phyloP scores from a whole-genome alignment of 1,140 invertebrate genomes.

The Tetramorium alpestre region DNA sequence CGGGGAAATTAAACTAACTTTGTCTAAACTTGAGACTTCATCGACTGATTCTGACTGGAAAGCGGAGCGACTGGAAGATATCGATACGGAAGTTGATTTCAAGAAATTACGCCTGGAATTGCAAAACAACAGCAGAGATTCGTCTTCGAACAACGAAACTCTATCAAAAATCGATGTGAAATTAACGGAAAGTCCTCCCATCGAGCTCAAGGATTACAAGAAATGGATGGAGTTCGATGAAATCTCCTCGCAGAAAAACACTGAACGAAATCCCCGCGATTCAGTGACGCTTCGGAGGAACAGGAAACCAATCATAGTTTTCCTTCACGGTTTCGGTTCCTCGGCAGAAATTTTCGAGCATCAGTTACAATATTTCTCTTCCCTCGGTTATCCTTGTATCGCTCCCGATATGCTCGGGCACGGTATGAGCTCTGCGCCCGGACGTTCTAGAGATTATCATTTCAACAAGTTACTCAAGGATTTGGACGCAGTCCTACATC shows the following conservation, averaged over 20 bases:
- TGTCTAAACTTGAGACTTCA: constrained; percentile 17
- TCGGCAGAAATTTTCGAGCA: constrained; percentile 89
- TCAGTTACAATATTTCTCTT: constrained; percentile 88
- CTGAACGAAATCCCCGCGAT: constrained; percentile 44
- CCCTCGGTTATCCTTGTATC: constrained; percentile 89
- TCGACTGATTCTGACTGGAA: not conserved
- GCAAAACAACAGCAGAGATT: constrained; percentile 63
- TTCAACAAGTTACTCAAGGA: constrained; percentile 89
- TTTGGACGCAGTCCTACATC: constrained; percentile 88
- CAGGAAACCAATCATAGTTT: constrained; percentile 88
- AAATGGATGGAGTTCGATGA: constrained; percentile 65
- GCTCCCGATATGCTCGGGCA: constrained; percentile 91
- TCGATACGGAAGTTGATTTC: constrained; percentile 73
- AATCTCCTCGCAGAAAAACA: not conserved
- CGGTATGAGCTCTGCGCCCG: constrained; percentile 89
- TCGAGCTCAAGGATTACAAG: constrained; percentile 72
- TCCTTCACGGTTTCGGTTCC: constrained; percentile 91
- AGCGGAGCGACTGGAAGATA: constrained; percentile 60
- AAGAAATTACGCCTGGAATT: constrained; percentile 79
- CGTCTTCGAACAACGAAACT: constrained; percentile 75
- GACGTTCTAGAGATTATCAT: constrained; percentile 87
- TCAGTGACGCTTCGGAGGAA: constrained; percentile 74
- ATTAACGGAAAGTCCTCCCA: constrained; percentile 42
- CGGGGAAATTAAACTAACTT: constrained; percentile 28
- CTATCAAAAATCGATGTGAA: constrained; percentile 72